Conservation (phyloP, 1,140 invertebrate species). For the Penaeus vannamei region DNA sequence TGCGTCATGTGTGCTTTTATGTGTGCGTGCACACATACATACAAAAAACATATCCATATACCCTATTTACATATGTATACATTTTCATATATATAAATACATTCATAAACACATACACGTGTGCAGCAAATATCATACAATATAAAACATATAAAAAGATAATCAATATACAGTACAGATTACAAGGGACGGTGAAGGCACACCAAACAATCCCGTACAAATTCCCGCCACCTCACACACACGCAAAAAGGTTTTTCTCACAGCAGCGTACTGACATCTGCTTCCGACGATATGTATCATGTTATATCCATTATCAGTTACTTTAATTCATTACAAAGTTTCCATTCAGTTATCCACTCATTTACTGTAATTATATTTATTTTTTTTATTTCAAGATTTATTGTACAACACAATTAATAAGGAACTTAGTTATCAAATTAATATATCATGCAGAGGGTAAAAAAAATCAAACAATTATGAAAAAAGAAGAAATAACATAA, state of each 20-base stretch:
- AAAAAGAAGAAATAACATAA: conserved; percentile 22
- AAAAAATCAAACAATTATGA: neutral
- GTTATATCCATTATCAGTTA: too few relatives aligned
- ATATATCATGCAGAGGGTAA: neutral
- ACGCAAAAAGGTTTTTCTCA: too few relatives aligned
- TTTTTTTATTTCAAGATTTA: conserved; percentile 9
- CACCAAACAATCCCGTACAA: too few relatives aligned
- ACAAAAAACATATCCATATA: neutral
- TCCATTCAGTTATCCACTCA: too few relatives aligned
- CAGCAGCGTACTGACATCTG: too few relatives aligned
- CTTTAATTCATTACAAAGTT: too few relatives aligned
- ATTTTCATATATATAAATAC: neutral
- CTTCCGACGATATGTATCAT: too few relatives aligned
- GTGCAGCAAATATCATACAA: neutral
- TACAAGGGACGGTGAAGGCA: neutral
- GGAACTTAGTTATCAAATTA: conserved; percentile 1
- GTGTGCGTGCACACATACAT: too few relatives aligned
- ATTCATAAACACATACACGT: conserved; percentile 27
- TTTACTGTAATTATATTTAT: neutral
- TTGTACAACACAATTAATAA: neutral
- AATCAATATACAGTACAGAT: neutral
- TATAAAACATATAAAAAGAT: neutral
- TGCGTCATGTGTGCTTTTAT: too few relatives aligned
- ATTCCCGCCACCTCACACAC: too few relatives aligned
- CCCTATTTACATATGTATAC: neutral